These are phyloP conservation scores for Candoia aspera DNA, from an alignment of 2,113 vertebrate species.

Conservation along the genomic window DNA sequence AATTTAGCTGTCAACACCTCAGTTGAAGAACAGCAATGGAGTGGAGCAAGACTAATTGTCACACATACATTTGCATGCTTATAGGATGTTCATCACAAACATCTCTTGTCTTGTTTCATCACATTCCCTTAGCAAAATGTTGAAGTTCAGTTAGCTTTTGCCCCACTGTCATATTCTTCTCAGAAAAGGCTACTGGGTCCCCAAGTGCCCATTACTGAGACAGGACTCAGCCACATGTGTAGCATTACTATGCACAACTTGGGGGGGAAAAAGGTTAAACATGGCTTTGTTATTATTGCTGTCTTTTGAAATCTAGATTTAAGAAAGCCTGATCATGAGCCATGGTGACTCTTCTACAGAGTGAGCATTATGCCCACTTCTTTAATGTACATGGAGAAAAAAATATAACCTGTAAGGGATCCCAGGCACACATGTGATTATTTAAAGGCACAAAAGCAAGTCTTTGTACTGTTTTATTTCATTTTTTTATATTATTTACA, in stretches of 20 bases:
- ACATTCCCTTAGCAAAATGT: conserved; percentile 57
- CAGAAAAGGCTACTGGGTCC: conserved; percentile 50
- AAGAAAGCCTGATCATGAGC: not conserved
- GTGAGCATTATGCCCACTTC: not conserved
- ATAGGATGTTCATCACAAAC: conserved; percentile 60
- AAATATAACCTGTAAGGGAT: not conserved
- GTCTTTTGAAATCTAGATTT: conserved; percentile 28
- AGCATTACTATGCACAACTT: not conserved
- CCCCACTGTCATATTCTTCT: conserved; percentile 25
- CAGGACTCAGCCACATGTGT: not conserved
- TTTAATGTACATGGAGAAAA: not conserved
- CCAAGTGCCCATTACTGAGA: not conserved
- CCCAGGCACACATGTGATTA: not conserved
- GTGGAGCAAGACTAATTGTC: conserved; percentile 61
- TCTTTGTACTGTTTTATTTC: not conserved
- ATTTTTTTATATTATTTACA: not conserved
- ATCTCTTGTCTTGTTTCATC: conserved; percentile 65
- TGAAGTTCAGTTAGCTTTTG: conserved; percentile 41
- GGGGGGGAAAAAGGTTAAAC: not conserved
- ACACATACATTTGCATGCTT: conserved; percentile 62
- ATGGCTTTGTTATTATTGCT: not conserved
- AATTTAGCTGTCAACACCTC: conserved; percentile 76
- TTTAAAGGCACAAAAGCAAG: not conserved
- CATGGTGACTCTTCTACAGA: not conserved
- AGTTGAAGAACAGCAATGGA: conserved; percentile 63